A percentile compares a stretch with the other conserved stretches of the same genome.
Evolutionary conservation across 1,140 invertebrate species (phyloP).

Genomic region (Dreissena polymorpha): DNA sequence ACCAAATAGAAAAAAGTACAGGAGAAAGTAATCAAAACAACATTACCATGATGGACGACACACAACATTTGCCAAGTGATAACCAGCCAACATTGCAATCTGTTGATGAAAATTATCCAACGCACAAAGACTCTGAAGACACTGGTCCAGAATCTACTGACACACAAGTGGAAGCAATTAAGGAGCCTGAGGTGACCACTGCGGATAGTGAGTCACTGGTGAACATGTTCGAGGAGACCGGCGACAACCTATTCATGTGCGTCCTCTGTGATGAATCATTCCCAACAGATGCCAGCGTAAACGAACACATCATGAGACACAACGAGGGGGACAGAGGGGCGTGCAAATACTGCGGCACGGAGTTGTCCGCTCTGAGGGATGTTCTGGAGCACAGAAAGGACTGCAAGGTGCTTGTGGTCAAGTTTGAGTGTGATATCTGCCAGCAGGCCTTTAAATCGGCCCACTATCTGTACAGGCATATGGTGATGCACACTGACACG

Average conservation of each 20-base stretch:
- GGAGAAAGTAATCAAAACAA: too few species aligned
- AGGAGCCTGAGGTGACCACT: not conserved
- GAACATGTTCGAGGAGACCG: slow-evolving; percentile 57
- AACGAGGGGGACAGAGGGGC: not conserved
- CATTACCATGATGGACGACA: too few species aligned
- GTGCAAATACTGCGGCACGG: slow-evolving; percentile 25
- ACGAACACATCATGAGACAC: slow-evolving; percentile 41
- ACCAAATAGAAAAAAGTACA: too few species aligned
- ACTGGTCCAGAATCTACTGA: not conserved
- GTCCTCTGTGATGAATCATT: slow-evolving; percentile 63
- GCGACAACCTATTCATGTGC: slow-evolving; percentile 57
- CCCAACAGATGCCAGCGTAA: slow-evolving; percentile 41
- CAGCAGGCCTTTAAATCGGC: slow-evolving; percentile 80
- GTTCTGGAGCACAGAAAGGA: slow-evolving; percentile 52
- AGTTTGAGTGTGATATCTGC: slow-evolving; percentile 82
- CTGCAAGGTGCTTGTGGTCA: slow-evolving; percentile 9
- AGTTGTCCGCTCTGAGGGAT: slow-evolving; percentile 17
- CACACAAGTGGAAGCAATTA: not conserved
- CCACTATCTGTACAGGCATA: slow-evolving; percentile 80
- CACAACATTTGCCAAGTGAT: too few species aligned
- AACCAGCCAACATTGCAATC: too few species aligned
- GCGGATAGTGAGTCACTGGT: slow-evolving; percentile 35
- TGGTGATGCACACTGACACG: slow-evolving; percentile 81
- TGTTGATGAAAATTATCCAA: not conserved
- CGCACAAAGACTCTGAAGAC: not conserved